A percentile compares a stretch with the other conserved stretches of the same genome.
These are phyloP conservation scores for Drosophila kanekoi DNA, from an alignment of 2,888 invertebrate genomes.

Conservation along the genomic window DNA sequence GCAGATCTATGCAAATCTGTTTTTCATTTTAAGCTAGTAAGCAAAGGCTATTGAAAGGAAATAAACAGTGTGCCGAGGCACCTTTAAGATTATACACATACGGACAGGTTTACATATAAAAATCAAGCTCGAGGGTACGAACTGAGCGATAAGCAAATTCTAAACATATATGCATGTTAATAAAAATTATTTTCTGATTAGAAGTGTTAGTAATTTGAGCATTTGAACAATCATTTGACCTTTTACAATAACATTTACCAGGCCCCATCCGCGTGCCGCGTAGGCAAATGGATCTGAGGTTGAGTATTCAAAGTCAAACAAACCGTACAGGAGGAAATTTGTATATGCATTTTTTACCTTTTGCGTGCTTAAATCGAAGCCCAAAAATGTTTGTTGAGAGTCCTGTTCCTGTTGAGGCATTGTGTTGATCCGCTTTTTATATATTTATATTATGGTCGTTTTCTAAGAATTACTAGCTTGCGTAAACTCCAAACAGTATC, in stretches of 20 bases:
- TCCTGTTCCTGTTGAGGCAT: constrained; percentile 56
- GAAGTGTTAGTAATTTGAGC: background rate
- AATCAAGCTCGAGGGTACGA: background rate
- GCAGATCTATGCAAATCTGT: no score
- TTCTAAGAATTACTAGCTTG: background rate
- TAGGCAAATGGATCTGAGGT: background rate
- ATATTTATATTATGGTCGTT: background rate
- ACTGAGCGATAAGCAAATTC: constrained; percentile 21
- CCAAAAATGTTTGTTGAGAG: constrained; percentile 88
- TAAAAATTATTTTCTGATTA: constrained; percentile 32
- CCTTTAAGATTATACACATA: no score
- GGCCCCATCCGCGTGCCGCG: constrained; percentile 3
- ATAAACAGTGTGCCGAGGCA: no score
- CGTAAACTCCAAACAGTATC: background rate
- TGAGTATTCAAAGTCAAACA: background rate
- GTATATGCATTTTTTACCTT: constrained; percentile 86
- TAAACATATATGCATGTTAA: background rate
- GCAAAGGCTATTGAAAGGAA: no score
- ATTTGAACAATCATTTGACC: constrained; percentile 33
- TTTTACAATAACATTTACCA: constrained; percentile 37
- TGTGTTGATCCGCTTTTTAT: constrained; percentile 1
- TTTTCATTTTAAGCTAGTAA: no score
- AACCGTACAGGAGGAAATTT: background rate
- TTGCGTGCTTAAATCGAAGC: constrained; percentile 95
- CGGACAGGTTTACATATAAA: background rate